Evolutionary conservation across 2,113 vertebrate genomes (phyloP).

Genomic region (Tragelaphus strepsiceros): DNA sequence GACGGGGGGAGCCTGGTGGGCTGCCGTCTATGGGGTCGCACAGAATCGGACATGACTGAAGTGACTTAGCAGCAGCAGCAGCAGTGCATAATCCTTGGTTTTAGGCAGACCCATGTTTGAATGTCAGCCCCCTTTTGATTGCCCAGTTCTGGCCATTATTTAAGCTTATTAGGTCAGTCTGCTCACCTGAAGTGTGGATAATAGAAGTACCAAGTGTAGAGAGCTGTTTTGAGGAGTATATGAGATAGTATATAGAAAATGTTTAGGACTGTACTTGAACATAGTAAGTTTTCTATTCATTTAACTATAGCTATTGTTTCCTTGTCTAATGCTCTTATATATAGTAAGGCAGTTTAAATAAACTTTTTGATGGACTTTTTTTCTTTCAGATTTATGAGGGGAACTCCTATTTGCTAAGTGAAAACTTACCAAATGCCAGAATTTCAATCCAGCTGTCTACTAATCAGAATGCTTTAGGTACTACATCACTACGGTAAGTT

Average conservation of each 20-base stretch:
- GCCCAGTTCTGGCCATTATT: neutral
- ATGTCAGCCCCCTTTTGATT: neutral
- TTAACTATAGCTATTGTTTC: neutral
- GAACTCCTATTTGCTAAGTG: constrained; percentile 1
- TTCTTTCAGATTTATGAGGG: constrained; percentile 73
- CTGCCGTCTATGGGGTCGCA: too few relatives aligned
- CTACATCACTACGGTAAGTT: constrained; percentile 68
- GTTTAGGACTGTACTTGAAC: neutral
- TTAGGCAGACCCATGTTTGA: neutral
- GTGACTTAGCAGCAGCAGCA: too few relatives aligned
- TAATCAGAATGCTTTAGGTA: neutral
- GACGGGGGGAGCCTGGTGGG: too few relatives aligned
- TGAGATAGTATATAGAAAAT: neutral
- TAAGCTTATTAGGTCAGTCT: neutral
- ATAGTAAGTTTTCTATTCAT: neutral
- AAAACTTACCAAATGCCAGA: constrained; percentile 52
- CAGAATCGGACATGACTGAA: too few relatives aligned
- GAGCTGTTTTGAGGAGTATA: neutral
- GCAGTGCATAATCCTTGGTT: neutral
- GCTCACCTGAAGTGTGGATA: neutral
- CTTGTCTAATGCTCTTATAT: neutral
- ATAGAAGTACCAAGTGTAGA: neutral
- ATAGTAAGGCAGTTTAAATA: neutral
- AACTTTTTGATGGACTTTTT: neutral
- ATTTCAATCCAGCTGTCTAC: constrained; percentile 19